phyloP scores from a whole-genome alignment of 64 coral and sea anemone species.

The Actinia equina region DNA sequence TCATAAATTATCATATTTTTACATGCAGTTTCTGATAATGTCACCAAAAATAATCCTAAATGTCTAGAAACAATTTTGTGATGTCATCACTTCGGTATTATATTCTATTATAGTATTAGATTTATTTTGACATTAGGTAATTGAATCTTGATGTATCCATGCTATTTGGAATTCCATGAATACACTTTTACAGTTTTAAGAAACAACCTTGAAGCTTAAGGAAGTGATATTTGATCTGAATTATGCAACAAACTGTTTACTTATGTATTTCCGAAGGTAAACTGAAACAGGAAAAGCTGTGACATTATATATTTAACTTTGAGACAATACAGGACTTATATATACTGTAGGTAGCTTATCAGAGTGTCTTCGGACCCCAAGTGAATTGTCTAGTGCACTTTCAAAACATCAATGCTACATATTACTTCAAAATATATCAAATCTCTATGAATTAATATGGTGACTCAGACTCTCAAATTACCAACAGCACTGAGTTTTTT shows the following conservation, averaged over 20 bases:
- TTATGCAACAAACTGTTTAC: not conserved
- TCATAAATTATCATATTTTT: no score
- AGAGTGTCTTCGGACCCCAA: not conserved
- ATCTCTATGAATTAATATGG: not conserved
- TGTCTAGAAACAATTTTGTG: no score
- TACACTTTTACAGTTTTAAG: not conserved
- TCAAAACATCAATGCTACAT: not conserved
- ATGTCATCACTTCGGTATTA: no score
- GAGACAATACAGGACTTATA: not conserved
- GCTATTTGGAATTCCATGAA: not conserved
- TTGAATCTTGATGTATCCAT: not conserved
- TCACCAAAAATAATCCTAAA: no score
- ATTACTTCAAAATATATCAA: not conserved
- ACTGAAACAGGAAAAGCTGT: not conserved
- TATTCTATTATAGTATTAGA: no score
- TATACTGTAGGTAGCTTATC: no score
- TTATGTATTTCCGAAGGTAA: no score
- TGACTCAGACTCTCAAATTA: no score
- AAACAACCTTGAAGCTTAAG: not conserved
- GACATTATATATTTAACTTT: not conserved
- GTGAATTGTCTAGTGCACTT: not conserved
- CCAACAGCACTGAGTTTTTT: no score
- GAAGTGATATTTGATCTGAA: not conserved
- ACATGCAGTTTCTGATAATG: no score
- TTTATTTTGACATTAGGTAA: not conserved